These are phyloP conservation scores for Schizopygopsis malacanthus DNA, from an alignment of 2,797 vertebrate species.

Conservation along the genomic window DNA sequence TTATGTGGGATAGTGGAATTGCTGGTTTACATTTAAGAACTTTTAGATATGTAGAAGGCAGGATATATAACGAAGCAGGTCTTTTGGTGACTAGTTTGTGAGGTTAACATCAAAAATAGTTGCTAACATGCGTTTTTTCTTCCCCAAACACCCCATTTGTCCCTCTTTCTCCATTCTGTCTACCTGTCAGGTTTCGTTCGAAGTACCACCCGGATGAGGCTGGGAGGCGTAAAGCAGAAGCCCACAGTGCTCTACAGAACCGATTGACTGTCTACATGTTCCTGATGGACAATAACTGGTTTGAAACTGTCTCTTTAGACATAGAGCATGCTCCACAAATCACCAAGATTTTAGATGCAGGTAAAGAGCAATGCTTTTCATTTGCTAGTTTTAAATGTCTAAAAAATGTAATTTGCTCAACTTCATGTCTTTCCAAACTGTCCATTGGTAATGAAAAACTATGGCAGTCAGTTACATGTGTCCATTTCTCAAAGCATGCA, in stretches of 20 bases:
- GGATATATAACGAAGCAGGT: background rate
- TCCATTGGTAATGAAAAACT: background rate
- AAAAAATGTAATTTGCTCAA: background rate
- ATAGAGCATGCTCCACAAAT: constrained; percentile 87
- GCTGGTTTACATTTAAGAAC: background rate
- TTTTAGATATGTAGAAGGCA: background rate
- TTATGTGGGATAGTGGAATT: background rate
- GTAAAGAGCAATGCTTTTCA: constrained; percentile 66
- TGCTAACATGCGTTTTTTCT: background rate
- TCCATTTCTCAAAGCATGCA: background rate
- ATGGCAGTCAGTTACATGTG: background rate
- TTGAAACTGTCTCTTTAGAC: constrained; percentile 86
- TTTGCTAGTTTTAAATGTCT: background rate
- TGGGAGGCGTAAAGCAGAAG: constrained; percentile 84
- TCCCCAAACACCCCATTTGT: constrained; percentile 41
- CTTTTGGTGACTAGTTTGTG: background rate
- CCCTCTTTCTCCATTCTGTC: background rate
- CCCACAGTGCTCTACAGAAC: constrained; percentile 84
- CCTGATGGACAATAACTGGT: constrained; percentile 88
- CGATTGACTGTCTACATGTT: constrained; percentile 85
- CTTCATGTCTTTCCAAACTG: background rate
- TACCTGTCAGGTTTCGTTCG: constrained; percentile 84
- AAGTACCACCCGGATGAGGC: constrained; percentile 94
- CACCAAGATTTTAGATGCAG: constrained; percentile 90
- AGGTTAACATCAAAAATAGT: background rate